A percentile compares a stretch with the other conserved stretches of the same genome.
phyloP scores from a whole-genome alignment of 2,888 invertebrate species.

The Drosophila mercatorum region DNA sequence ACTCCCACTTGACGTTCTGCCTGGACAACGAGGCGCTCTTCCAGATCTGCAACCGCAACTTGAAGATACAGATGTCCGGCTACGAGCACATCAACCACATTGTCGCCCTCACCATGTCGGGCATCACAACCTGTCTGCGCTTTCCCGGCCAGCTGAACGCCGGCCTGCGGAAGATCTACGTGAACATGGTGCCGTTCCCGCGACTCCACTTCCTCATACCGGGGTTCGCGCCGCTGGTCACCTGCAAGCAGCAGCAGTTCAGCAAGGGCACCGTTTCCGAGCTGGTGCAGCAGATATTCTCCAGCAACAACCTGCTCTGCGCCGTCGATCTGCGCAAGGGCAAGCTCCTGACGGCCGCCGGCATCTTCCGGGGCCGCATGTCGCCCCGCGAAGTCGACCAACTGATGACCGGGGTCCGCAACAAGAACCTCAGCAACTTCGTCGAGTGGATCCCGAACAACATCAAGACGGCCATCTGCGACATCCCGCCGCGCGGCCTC shows the following conservation, averaged over 20 bases:
- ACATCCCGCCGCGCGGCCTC: constrained; percentile 93
- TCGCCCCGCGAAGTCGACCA: constrained; percentile 82
- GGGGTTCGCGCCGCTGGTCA: constrained; percentile 89
- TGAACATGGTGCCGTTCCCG: constrained; percentile 97
- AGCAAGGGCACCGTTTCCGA: constrained; percentile 87
- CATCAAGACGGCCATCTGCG: constrained; percentile 93
- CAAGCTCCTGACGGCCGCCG: constrained; percentile 91
- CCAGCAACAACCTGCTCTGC: constrained; percentile 92
- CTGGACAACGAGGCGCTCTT: constrained; percentile 83
- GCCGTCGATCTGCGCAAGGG: constrained; percentile 92
- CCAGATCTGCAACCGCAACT: constrained; percentile 77
- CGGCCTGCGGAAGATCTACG: constrained; percentile 92
- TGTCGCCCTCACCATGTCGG: constrained; percentile 85
- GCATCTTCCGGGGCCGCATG: constrained; percentile 87
- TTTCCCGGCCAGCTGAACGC: constrained; percentile 97
- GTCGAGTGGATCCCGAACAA: constrained; percentile 95
- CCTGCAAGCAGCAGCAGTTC: constrained; percentile 70
- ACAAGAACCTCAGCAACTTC: constrained; percentile 90
- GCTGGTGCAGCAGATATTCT: constrained; percentile 90
- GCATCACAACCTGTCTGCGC: constrained; percentile 91
- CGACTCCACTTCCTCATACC: constrained; percentile 94
- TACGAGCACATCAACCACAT: constrained; percentile 82
- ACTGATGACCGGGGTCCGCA: constrained; percentile 89
- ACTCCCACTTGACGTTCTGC: constrained; percentile 80
- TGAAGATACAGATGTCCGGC: constrained; percentile 71